Percentiles rank a stretch among this genome's conserved stretches.
These are phyloP conservation scores for Zaprionus camerounensis DNA, from an alignment of 1,140 invertebrate species.

Conservation along the genomic window DNA sequence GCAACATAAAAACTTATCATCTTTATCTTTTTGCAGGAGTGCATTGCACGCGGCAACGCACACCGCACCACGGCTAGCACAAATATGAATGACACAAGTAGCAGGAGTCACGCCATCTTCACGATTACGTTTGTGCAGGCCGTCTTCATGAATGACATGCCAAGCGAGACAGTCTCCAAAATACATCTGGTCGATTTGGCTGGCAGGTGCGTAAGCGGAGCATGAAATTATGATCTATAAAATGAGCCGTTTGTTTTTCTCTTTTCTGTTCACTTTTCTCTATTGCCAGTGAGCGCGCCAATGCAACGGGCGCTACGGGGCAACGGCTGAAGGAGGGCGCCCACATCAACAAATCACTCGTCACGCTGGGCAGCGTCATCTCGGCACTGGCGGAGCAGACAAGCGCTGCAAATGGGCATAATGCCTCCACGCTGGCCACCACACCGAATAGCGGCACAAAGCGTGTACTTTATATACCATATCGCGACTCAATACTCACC, in stretches of 20 bases:
- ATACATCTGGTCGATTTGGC: constrained; percentile 95
- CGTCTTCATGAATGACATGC: constrained; percentile 92
- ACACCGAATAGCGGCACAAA: constrained; percentile 84
- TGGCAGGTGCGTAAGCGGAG: constrained; percentile 87
- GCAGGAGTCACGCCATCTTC: constrained; percentile 98
- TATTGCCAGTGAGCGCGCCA: constrained; percentile 91
- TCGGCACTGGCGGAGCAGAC: constrained; percentile 93
- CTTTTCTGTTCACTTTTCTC: background rate
- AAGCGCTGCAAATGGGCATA: constrained; percentile 40
- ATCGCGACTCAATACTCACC: constrained; percentile 95
- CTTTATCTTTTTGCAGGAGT: constrained; percentile 85
- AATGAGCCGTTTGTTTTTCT: background rate
- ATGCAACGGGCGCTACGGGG: constrained; percentile 93
- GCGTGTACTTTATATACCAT: constrained; percentile 92
- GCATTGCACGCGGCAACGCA: constrained; percentile 91
- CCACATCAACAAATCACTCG: constrained; percentile 96
- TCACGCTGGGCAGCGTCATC: constrained; percentile 96
- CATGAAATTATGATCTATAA: constrained; percentile 56
- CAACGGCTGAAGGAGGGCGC: constrained; percentile 95
- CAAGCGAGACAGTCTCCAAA: constrained; percentile 94
- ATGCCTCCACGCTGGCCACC: constrained; percentile 66
- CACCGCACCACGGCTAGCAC: constrained; percentile 92
- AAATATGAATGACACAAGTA: constrained; percentile 94
- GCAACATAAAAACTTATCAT: background rate
- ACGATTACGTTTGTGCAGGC: constrained; percentile 95